Evolutionary conservation across 2,113 vertebrate genomes (phyloP).

Genomic region (Coregonus clupeaformis): DNA sequence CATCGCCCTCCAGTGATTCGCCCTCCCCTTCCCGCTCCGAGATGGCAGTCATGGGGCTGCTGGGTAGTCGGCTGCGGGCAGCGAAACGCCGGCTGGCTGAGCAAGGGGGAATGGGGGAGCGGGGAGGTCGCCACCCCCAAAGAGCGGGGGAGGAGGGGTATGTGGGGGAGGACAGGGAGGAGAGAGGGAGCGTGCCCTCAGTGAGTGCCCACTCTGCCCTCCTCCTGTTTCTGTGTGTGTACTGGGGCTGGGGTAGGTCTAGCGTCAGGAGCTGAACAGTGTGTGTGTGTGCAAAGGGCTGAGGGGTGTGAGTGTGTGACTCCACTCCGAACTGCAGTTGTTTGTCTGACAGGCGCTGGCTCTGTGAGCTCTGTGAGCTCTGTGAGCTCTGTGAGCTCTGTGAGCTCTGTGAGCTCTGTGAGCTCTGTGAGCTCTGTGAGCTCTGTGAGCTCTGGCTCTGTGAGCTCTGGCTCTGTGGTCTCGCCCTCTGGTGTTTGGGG

Average conservation of each 20-base stretch:
- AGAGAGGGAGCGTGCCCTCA: constrained; percentile 74
- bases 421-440: too few relatives aligned
- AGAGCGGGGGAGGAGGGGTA: constrained; percentile 62
- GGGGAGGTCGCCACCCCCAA: constrained; percentile 66
- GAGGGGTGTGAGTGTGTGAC: too few relatives aligned
- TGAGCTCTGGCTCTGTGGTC: constrained; percentile 1
- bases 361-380: background rate
- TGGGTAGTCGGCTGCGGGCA: constrained; percentile 80
- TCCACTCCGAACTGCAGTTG: constrained; percentile 28
- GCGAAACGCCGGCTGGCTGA: constrained; percentile 86
- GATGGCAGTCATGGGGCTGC: constrained; percentile 91
- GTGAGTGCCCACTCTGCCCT: constrained; percentile 80
- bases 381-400: too few relatives aligned
- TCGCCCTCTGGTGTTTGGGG: constrained; percentile 71
- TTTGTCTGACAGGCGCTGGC: constrained; percentile 15
- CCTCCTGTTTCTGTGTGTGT: constrained; percentile 54
- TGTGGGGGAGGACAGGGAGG: constrained; percentile 40
- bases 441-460: background rate
- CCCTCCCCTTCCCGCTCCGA: constrained; percentile 83
- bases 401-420: too few relatives aligned
- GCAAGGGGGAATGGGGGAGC: constrained; percentile 85
- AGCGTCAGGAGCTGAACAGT: background rate
- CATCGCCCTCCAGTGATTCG: constrained; percentile 62
- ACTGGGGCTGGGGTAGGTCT: background rate
- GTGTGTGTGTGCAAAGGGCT: background rate